A percentile compares a stretch with the other conserved stretches of the same genome.
phyloP scores from a whole-genome alignment of 2,888 invertebrate species.

The Lasioglossum morio region DNA sequence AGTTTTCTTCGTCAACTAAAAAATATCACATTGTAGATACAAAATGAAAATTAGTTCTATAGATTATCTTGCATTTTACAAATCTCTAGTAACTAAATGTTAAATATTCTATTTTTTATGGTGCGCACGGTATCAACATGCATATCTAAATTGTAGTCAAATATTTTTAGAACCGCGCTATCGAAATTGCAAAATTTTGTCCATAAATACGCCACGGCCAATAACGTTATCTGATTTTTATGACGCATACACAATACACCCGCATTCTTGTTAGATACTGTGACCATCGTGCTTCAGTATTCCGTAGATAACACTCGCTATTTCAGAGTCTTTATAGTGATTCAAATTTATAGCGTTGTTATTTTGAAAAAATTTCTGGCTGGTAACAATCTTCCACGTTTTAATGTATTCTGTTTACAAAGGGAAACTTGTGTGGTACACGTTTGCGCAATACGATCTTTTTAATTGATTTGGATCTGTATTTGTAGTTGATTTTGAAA shows the following conservation, averaged over 20 bases:
- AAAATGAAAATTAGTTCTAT: neutral
- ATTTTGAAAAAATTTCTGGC: neutral
- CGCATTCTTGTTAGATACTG: conserved; percentile 24
- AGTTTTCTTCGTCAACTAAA: neutral
- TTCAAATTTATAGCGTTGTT: conserved; percentile 18
- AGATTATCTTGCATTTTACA: too few species aligned
- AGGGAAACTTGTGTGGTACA: too few species aligned
- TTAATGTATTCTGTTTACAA: neutral
- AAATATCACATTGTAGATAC: neutral
- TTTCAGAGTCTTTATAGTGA: conserved; percentile 22
- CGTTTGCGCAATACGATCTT: neutral
- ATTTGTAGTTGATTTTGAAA: neutral
- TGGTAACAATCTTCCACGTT: too few species aligned
- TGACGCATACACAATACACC: conserved; percentile 29
- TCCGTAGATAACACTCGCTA: conserved; percentile 18
- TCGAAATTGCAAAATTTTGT: conserved; percentile 13
- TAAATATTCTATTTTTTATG: neutral
- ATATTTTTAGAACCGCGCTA: neutral
- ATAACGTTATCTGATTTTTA: conserved; percentile 42
- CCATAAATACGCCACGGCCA: conserved; percentile 34
- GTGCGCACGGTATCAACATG: neutral
- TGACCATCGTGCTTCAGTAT: conserved; percentile 31
- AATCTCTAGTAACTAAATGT: neutral
- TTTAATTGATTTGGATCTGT: neutral
- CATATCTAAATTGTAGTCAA: neutral